Evolutionary conservation across 92 coral and sea anemone species (phyloP).

Genomic region (Palythoa grandiflora): DNA sequence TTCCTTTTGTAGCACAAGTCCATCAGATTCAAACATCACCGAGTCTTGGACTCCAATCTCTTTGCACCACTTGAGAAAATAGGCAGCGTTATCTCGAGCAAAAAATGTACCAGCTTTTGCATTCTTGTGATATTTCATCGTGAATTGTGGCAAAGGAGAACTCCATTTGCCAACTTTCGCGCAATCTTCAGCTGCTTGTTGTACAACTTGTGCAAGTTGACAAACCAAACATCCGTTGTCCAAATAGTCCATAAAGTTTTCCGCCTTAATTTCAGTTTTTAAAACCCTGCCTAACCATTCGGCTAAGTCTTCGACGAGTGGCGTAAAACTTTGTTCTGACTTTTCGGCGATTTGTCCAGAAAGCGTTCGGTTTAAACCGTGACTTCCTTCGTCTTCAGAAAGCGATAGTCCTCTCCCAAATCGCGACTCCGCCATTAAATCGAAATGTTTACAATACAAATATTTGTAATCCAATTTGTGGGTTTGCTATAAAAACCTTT

Average conservation of each 20-base stretch:
- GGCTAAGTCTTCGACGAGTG: conserved; percentile 92
- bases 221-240: conserved; percentile 95
- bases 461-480: conserved; percentile 30
- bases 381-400: conserved; percentile 24
- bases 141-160: conserved; percentile 70
- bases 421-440: conserved; percentile 12
- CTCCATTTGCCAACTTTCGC: conserved; percentile 62
- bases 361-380: conserved; percentile 52
- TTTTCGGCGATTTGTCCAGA: conserved; percentile 79
- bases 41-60: conserved; percentile 91
- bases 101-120: conserved; percentile 96
- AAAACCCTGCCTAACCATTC: conserved; percentile 90
- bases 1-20: conserved; percentile 92
- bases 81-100: conserved; percentile 97
- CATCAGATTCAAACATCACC: conserved; percentile 96
- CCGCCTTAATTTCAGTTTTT: conserved; percentile 83
- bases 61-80: conserved; percentile 92
- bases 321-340: conserved; percentile 81
- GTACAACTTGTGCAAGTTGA: conserved; percentile 93
- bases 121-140: conserved; percentile 82
- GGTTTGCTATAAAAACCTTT: neutral
- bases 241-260: conserved; percentile 84
- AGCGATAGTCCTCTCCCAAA: neutral
- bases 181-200: conserved; percentile 80
- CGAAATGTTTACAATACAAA: conserved; percentile 29